Percentiles rank a stretch among this genome's conserved stretches.
These are phyloP conservation scores for Telmatherina bonti DNA, from an alignment of 2,797 vertebrate genomes.

Conservation along the genomic window DNA sequence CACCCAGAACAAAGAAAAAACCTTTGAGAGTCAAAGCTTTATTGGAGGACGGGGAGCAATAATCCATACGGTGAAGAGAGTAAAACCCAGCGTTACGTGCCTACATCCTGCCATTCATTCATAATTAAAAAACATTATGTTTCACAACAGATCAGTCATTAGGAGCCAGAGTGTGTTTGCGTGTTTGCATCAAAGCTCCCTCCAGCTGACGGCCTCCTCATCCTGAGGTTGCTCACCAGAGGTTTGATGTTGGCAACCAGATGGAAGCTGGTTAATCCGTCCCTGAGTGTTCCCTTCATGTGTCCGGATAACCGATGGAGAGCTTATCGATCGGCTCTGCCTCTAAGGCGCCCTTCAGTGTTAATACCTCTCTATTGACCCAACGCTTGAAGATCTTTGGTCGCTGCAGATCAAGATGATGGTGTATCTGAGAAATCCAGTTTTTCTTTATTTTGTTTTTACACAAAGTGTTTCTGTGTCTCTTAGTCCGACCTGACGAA, in stretches of 20 bases:
- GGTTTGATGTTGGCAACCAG: constrained; percentile 69
- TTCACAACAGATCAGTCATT: constrained; percentile 14
- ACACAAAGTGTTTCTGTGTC: constrained; percentile 31
- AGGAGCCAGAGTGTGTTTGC: constrained; percentile 3
- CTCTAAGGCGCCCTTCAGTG: constrained; percentile 71
- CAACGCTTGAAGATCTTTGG: constrained; percentile 35
- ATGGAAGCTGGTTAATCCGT: constrained; percentile 70
- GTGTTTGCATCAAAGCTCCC: constrained; percentile 51
- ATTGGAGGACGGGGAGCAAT: constrained; percentile 34
- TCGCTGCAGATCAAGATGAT: constrained; percentile 24
- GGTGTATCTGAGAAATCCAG: constrained; percentile 4
- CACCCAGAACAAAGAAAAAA: constrained; percentile 50
- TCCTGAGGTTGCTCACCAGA: constrained; percentile 34
- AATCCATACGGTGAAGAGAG: constrained; percentile 49
- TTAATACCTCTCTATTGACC: constrained; percentile 48
- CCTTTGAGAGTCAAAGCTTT: constrained; percentile 53
- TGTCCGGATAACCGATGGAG: constrained; percentile 57
- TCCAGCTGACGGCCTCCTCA: constrained; percentile 50
- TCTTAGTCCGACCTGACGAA: constrained; percentile 92
- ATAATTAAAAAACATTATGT: constrained; percentile 32
- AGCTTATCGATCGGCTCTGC: constrained; percentile 70
- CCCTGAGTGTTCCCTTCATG: constrained; percentile 51
- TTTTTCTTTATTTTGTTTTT: neutral
- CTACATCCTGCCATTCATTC: neutral
- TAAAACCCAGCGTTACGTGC: constrained; percentile 13